These are phyloP conservation scores for Ctenosaura bakeri DNA, from an alignment of 2,797 vertebrate species.

Conservation along the genomic window DNA sequence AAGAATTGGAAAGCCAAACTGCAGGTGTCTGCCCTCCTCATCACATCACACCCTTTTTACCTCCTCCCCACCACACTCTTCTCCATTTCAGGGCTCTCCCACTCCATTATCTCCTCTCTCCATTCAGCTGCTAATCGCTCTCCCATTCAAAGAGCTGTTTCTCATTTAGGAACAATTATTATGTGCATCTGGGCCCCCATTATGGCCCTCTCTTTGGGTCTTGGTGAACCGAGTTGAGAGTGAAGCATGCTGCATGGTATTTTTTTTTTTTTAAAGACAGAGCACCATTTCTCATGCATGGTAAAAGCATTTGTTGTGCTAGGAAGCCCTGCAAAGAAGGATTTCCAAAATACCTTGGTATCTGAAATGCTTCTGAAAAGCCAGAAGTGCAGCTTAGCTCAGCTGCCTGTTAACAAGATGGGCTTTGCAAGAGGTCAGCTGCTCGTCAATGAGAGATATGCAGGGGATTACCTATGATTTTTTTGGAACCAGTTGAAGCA, in stretches of 20 bases:
- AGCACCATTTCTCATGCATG: background rate
- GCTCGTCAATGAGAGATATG: background rate
- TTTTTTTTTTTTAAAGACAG: background rate
- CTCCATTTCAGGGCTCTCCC: background rate
- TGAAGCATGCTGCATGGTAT: background rate
- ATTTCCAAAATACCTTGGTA: background rate
- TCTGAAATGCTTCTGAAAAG: background rate
- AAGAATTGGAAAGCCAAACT: conserved; percentile 23
- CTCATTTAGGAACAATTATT: conserved; percentile 31
- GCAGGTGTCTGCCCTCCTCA: conserved; percentile 29
- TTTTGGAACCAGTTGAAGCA: background rate
- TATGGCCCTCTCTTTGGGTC: background rate
- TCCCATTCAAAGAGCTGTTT: conserved; percentile 3
- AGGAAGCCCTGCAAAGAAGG: background rate
- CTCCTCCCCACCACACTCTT: background rate
- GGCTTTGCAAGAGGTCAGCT: background rate
- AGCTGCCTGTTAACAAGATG: too few relatives aligned
- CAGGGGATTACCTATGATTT: background rate
- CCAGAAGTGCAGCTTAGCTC: background rate
- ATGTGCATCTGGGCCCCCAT: conserved; percentile 17
- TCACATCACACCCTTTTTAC: conserved; percentile 35
- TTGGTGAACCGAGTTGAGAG: background rate
- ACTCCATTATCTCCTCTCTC: conserved; percentile 18
- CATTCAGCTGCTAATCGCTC: conserved; percentile 31
- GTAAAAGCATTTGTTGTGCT: background rate